A percentile compares a stretch with the other conserved stretches of the same genome.
Evolutionary conservation across 2,888 invertebrate species (phyloP).

Genomic region (Rhingia campestris): DNA sequence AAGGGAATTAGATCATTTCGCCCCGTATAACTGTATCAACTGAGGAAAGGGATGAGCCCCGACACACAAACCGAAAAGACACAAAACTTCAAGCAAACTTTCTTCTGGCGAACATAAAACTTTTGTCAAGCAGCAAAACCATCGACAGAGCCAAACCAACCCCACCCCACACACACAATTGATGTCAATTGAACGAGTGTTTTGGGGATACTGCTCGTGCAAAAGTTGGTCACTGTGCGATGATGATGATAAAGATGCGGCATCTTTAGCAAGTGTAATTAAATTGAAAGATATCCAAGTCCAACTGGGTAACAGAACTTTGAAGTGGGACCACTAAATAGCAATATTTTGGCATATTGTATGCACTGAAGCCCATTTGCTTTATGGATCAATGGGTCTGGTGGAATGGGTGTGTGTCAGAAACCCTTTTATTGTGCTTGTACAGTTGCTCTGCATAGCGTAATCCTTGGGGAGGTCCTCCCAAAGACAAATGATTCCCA

Average conservation of each 20-base stretch:
- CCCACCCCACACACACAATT: conserved; percentile 1
- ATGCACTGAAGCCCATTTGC: conserved; percentile 42
- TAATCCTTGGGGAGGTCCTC: conserved; percentile 3
- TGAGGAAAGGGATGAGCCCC: neutral
- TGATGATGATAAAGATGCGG: neutral
- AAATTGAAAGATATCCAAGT: conserved; percentile 52
- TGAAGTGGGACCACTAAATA: conserved; percentile 36
- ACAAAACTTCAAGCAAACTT: conserved; percentile 61
- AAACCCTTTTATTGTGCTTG: too few relatives aligned
- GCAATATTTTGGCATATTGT: conserved; percentile 44
- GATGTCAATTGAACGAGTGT: conserved; percentile 44
- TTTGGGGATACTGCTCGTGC: conserved; percentile 27
- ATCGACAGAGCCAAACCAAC: too few relatives aligned
- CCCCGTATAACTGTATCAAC: neutral
- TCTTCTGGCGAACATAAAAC: conserved; percentile 7
- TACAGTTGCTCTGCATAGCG: neutral
- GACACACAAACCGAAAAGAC: neutral
- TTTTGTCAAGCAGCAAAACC: conserved; percentile 33
- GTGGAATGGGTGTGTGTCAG: too few relatives aligned
- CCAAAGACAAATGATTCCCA: conserved; percentile 25
- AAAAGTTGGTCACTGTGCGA: conserved; percentile 5
- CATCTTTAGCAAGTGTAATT: conserved; percentile 51
- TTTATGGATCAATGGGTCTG: neutral
- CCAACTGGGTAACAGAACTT: conserved; percentile 32
- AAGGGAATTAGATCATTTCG: conserved; percentile 43